A percentile compares a stretch with the other conserved stretches of the same genome.
phyloP scores from a whole-genome alignment of 2,888 invertebrate genomes.

The Sepiola atlantica region DNA sequence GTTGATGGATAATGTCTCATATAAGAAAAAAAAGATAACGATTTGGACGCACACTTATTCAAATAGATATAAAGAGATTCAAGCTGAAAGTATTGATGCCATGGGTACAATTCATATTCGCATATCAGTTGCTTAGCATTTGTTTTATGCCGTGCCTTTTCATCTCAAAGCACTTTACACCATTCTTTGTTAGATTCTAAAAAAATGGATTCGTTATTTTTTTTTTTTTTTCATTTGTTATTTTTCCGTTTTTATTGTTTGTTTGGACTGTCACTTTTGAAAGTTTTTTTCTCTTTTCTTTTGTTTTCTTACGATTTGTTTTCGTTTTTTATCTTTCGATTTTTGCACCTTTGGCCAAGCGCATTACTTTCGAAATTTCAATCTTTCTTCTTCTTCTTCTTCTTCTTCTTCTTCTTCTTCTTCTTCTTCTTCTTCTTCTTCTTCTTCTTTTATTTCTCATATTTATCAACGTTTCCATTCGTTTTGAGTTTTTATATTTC shows the following conservation, averaged over 20 bases:
- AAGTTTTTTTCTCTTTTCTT: not conserved
- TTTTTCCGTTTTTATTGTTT: too few species aligned
- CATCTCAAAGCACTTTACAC: not conserved
- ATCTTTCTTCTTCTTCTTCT: not conserved
- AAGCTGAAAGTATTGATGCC: not conserved
- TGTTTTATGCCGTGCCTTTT: not conserved
- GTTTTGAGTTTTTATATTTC: too few species aligned
- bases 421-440: not conserved
- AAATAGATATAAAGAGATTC: not conserved
- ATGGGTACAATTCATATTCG: not conserved
- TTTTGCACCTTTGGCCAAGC: not conserved
- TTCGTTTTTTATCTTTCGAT: too few species aligned
- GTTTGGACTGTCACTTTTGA: too few species aligned
- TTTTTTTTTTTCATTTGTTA: not conserved
- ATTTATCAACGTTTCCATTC: not conserved
- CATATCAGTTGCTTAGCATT: not conserved
- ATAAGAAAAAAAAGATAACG: not conserved
- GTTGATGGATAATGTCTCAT: not conserved
- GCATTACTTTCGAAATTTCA: not conserved
- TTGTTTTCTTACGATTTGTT: too few species aligned
- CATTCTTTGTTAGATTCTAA: not conserved
- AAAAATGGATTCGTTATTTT: not conserved
- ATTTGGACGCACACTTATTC: not conserved
- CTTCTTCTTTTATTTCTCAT: not conserved
- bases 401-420: not conserved